Evolutionary conservation across 2,888 invertebrate species (phyloP).

Genomic region (Cylloceria caligata): DNA sequence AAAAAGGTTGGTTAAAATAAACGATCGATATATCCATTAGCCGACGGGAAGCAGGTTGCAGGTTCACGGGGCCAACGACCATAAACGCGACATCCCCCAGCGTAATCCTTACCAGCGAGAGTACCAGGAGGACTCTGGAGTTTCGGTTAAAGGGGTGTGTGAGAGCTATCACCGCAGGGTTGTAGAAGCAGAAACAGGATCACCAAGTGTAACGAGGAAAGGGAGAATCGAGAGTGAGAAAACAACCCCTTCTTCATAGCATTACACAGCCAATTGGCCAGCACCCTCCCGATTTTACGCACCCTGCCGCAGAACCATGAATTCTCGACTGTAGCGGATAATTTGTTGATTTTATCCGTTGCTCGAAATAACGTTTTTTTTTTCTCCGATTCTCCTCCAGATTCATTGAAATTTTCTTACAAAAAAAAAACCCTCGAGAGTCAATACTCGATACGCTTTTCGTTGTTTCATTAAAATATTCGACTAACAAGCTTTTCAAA

Average conservation of each 20-base stretch:
- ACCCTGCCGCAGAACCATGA: slow-evolving; percentile 71
- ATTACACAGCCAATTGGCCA: slow-evolving; percentile 82
- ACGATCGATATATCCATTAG: slow-evolving; percentile 36
- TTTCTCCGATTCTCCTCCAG: not conserved
- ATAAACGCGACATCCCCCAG: slow-evolving; percentile 57
- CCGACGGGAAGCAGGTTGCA: slow-evolving; percentile 64
- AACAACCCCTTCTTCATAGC: slow-evolving; percentile 69
- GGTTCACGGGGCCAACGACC: slow-evolving; percentile 63
- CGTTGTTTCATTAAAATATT: not conserved
- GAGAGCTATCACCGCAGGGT: slow-evolving; percentile 33
- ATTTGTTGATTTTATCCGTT: slow-evolving; percentile 66
- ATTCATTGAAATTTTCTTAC: slow-evolving; percentile 3
- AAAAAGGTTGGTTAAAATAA: slow-evolving; percentile 28
- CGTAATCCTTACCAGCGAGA: slow-evolving; percentile 45
- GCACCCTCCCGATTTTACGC: slow-evolving; percentile 76
- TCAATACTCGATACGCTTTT: not conserved
- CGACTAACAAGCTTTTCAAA: too few species aligned
- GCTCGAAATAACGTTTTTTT: slow-evolving; percentile 26
- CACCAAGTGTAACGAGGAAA: slow-evolving; percentile 57
- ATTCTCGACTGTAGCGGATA: slow-evolving; percentile 64
- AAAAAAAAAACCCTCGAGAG: not conserved
- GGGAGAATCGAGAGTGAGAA: slow-evolving; percentile 23
- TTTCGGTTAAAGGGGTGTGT: slow-evolving; percentile 65
- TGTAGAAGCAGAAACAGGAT: slow-evolving; percentile 35
- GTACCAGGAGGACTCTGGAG: slow-evolving; percentile 16